Percentiles rank a stretch among this genome's conserved stretches.
phyloP scores from a whole-genome alignment of 2,888 invertebrate species.

The Diaphora mendica region DNA sequence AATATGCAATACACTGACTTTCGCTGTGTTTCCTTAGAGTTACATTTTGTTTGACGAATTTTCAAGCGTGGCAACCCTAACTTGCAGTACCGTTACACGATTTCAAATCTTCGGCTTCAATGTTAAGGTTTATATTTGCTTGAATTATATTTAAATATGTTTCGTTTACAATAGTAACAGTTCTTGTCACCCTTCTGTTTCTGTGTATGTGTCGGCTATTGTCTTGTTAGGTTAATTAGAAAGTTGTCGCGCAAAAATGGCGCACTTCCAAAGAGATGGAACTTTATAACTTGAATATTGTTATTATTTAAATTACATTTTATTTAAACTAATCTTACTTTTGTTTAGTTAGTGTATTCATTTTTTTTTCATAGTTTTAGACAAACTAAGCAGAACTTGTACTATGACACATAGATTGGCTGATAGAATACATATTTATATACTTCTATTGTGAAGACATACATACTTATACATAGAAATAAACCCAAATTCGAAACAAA shows the following conservation, averaged over 20 bases:
- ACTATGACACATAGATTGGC: too few relatives aligned
- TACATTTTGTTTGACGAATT: slow-evolving; percentile 52
- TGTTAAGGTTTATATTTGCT: slow-evolving; percentile 45
- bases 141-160: slow-evolving; percentile 29
- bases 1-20: slow-evolving; percentile 23
- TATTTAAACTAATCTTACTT: slow-evolving; percentile 4
- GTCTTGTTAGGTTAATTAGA: slow-evolving; percentile 77
- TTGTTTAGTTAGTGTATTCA: background rate
- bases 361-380: too few relatives aligned
- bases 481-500: too few relatives aligned
- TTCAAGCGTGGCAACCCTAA: slow-evolving; percentile 40
- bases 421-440: too few relatives aligned
- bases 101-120: slow-evolving; percentile 8
- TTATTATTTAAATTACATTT: slow-evolving; percentile 19
- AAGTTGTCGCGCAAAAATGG: slow-evolving; percentile 65
- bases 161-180: slow-evolving; percentile 58
- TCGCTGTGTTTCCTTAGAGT: slow-evolving; percentile 54
- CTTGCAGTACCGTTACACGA: background rate
- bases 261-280: slow-evolving; percentile 41
- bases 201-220: slow-evolving; percentile 68
- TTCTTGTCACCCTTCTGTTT: slow-evolving; percentile 72
- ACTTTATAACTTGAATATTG: slow-evolving; percentile 30
- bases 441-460: too few relatives aligned
- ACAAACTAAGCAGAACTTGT: background rate
- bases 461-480: too few relatives aligned